phyloP scores from a whole-genome alignment of 1,140 invertebrate species.

The Piezodorus guildinii region DNA sequence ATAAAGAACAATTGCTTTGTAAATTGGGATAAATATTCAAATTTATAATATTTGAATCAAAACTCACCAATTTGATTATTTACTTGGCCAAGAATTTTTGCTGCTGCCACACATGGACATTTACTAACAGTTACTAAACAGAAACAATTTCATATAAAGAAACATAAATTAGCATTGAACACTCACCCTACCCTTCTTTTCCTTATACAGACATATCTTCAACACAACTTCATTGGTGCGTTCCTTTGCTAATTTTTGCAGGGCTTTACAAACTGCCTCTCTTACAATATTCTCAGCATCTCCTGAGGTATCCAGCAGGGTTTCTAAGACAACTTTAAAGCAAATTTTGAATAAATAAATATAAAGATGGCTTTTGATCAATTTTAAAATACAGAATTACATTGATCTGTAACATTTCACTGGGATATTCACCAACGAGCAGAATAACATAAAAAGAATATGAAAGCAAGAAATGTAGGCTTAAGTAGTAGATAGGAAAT shows the following conservation, averaged over 20 bases:
- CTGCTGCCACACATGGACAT: no score
- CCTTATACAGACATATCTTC: constrained; percentile 37
- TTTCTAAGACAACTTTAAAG: constrained; percentile 43
- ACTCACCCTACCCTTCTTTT: constrained; percentile 38
- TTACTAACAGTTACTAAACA: no score
- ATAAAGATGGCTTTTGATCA: not conserved
- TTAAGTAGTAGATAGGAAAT: no score
- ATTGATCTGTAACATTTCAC: no score
- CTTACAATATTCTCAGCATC: constrained; percentile 47
- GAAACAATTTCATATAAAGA: not conserved
- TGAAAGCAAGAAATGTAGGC: no score
- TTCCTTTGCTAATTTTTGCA: constrained; percentile 43
- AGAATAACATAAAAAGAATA: no score
- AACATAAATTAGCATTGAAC: not conserved
- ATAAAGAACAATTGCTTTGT: no score
- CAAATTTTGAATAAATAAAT: not conserved
- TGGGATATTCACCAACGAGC: no score
- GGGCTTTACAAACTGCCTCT: constrained; percentile 39
- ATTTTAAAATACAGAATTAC: no score
- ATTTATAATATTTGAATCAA: no score
- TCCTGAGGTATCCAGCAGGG: constrained; percentile 42
- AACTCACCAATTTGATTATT: no score
- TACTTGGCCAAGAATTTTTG: no score
- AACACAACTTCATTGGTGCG: constrained; percentile 42
- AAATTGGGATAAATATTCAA: not conserved